Conservation (phyloP, 2,113 vertebrate genomes). For the Zootoca vivipara region DNA sequence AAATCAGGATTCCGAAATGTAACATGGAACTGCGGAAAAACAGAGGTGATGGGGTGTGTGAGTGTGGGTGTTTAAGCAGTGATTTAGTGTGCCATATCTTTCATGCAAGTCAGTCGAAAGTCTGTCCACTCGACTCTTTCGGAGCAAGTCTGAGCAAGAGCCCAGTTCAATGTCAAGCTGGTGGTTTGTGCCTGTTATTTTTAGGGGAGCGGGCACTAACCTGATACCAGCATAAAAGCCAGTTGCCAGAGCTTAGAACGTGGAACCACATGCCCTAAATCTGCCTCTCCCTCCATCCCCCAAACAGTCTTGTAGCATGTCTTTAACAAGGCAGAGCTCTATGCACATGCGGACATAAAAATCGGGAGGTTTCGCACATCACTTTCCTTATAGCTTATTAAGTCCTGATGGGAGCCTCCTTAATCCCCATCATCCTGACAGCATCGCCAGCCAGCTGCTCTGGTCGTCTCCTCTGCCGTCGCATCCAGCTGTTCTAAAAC, state of each 20-base stretch:
- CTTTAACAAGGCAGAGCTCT: not conserved
- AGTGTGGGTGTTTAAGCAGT: not conserved
- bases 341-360: not conserved
- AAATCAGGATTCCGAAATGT: not conserved
- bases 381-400: conserved; percentile 14
- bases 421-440: conserved; percentile 22
- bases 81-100: not conserved
- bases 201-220: not conserved
- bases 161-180: not conserved
- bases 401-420: conserved; percentile 12
- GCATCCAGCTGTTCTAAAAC: conserved; percentile 30
- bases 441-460: conserved; percentile 22
- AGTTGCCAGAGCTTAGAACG: not conserved
- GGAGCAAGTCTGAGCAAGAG: not conserved
- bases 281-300: not conserved
- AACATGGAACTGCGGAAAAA: not conserved
- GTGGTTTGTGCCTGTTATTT: not conserved
- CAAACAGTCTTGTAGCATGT: not conserved
- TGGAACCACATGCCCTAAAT: not conserved
- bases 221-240: no score
- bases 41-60: no score
- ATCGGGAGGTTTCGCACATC: not conserved
- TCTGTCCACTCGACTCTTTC: not conserved
- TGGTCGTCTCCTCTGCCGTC: not conserved
- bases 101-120: not conserved